Conservation (phyloP, 1,140 invertebrate genomes). For the Procambarus clarkii region DNA sequence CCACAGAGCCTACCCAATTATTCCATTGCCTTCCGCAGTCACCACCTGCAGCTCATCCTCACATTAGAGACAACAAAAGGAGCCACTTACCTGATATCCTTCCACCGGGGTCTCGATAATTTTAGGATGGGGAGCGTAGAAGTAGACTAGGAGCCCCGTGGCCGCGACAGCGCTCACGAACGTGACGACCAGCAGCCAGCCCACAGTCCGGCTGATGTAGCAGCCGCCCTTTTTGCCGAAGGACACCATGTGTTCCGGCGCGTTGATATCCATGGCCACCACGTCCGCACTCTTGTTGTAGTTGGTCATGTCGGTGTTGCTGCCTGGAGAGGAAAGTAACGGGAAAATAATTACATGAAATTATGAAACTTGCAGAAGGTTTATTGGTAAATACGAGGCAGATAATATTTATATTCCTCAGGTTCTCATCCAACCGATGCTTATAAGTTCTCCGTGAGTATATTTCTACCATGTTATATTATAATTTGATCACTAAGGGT, state of each 20-base stretch:
- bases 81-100: not conserved
- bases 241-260: conserved; percentile 46
- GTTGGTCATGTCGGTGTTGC: conserved; percentile 28
- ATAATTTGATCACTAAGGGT: too few relatives aligned
- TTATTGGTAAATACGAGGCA: too few relatives aligned
- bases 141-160: conserved; percentile 55
- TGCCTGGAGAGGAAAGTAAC: not conserved
- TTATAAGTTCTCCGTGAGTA: too few relatives aligned
- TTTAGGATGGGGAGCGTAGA: conserved; percentile 33
- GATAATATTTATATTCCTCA: too few relatives aligned
- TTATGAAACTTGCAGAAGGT: too few relatives aligned
- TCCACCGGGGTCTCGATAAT: not conserved
- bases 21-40: too few relatives aligned
- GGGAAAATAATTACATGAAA: too few relatives aligned
- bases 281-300: conserved; percentile 39
- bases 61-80: too few relatives aligned
- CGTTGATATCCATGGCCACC: conserved; percentile 48
- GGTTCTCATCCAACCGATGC: too few relatives aligned
- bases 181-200: conserved; percentile 27
- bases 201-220: conserved; percentile 31
- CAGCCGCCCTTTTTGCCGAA: conserved; percentile 51
- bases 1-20: too few relatives aligned
- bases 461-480: too few relatives aligned
- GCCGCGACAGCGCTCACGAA: conserved; percentile 48
- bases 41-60: too few relatives aligned